Conservation (phyloP, 2,113 vertebrate species). For the Festucalex cinctus region DNA sequence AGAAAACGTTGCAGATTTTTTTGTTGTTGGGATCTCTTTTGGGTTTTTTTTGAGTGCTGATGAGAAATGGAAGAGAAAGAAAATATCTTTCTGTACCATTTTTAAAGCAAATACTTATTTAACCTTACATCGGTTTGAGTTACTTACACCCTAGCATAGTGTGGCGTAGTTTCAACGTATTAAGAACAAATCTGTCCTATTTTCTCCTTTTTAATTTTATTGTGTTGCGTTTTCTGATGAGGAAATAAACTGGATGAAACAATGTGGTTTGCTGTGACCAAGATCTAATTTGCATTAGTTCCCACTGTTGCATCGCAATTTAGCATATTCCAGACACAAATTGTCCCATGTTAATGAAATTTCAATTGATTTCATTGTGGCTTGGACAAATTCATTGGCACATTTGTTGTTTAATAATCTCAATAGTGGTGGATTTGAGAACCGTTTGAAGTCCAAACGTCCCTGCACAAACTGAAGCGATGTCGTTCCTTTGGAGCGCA, state of each 20-base stretch:
- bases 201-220: constrained; percentile 74
- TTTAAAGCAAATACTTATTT: constrained; percentile 91
- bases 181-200: constrained; percentile 58
- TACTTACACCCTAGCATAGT: constrained; percentile 98
- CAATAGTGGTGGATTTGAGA: no score
- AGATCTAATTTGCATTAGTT: no score
- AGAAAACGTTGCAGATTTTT: constrained; percentile 27
- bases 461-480: neutral
- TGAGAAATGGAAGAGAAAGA: constrained; percentile 77
- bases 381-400: no score
- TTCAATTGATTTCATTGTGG: no score
- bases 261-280: constrained; percentile 38
- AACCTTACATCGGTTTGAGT: constrained; percentile 96
- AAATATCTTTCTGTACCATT: constrained; percentile 86
- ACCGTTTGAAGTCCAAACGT: neutral
- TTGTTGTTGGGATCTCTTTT: constrained; percentile 9
- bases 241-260: constrained; percentile 92
- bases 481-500: neutral
- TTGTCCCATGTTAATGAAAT: no score
- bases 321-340: no score
- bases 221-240: constrained; percentile 79
- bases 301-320: no score
- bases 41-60: constrained; percentile 80
- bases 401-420: no score
- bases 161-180: constrained; percentile 92